These are phyloP conservation scores for Nibea coibor DNA, from an alignment of 2,113 vertebrate species.

Conservation along the genomic window DNA sequence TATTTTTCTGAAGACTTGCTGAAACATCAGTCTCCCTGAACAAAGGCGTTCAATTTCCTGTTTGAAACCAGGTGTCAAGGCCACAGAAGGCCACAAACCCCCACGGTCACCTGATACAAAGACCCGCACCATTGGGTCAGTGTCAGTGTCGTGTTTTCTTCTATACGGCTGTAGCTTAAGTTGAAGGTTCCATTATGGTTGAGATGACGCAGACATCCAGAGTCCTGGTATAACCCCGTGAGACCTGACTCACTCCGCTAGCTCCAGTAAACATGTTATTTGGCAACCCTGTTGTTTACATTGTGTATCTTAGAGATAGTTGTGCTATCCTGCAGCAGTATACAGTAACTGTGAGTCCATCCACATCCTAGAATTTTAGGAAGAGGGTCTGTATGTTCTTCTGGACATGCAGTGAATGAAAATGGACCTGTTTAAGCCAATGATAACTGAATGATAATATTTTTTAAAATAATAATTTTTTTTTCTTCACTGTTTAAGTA, in stretches of 20 bases:
- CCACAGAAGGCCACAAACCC: background rate
- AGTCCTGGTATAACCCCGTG: slow-evolving; percentile 33
- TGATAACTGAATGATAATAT: background rate
- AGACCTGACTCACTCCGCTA: slow-evolving; percentile 55
- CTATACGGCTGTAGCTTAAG: slow-evolving; percentile 22
- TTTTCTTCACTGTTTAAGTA: slow-evolving; percentile 12
- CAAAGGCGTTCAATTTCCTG: slow-evolving; percentile 45
- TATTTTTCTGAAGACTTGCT: background rate
- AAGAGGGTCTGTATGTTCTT: background rate
- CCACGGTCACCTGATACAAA: slow-evolving; percentile 27
- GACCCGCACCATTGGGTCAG: slow-evolving; percentile 26
- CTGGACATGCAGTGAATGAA: background rate
- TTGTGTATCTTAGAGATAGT: slow-evolving; percentile 5
- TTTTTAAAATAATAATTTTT: slow-evolving; percentile 26
- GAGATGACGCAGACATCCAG: slow-evolving; percentile 60
- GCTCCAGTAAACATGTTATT: slow-evolving; percentile 56
- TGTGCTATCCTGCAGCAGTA: slow-evolving; percentile 28
- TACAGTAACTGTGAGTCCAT: background rate
- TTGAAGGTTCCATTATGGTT: slow-evolving; percentile 67
- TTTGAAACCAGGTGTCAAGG: slow-evolving; percentile 47
- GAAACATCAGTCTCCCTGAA: slow-evolving; percentile 11
- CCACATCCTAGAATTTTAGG: slow-evolving; percentile 2
- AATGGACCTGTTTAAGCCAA: slow-evolving; percentile 21
- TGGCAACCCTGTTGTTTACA: slow-evolving; percentile 39
- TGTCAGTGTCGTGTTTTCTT: slow-evolving; percentile 25